phyloP scores from a whole-genome alignment of 1,140 invertebrate genomes.

The Drosophila carrolli region DNA sequence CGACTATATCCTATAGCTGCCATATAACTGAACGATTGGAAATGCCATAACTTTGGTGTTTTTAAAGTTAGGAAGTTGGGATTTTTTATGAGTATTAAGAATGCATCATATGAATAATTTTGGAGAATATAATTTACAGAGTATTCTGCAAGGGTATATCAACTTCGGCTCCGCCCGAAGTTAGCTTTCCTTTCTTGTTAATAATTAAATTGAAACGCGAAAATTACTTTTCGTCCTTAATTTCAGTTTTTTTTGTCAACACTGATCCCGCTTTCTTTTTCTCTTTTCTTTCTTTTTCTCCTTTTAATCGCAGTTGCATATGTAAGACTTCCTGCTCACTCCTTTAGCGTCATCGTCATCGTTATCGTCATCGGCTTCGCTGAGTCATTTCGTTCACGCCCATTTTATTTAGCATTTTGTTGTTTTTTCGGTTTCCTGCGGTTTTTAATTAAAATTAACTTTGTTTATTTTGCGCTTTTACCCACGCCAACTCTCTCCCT shows the following conservation, averaged over 20 bases:
- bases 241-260: neutral
- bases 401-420: slow-evolving; percentile 78
- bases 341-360: slow-evolving; percentile 18
- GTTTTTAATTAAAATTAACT: slow-evolving; percentile 83
- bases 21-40: too few relatives aligned
- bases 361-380: slow-evolving; percentile 43
- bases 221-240: too few relatives aligned
- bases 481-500: slow-evolving; percentile 13
- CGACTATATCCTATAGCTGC: too few relatives aligned
- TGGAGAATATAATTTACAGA: too few relatives aligned
- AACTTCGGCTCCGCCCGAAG: too few relatives aligned
- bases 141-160: too few relatives aligned
- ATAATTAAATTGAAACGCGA: too few relatives aligned
- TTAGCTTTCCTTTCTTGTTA: too few relatives aligned
- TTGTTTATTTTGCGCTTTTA: slow-evolving; percentile 79
- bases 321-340: slow-evolving; percentile 40
- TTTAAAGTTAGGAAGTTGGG: too few relatives aligned
- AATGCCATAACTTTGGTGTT: too few relatives aligned
- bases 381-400: slow-evolving; percentile 46
- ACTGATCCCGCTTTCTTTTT: slow-evolving; percentile 8
- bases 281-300: slow-evolving; percentile 2
- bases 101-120: too few relatives aligned
- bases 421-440: slow-evolving; percentile 75
- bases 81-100: too few relatives aligned
- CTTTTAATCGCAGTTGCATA: slow-evolving; percentile 55